Evolutionary conservation across 2,113 vertebrate species (phyloP), one percentile per base, ranked within the genome.

Genomic region (Rhinogobius similis): DNA sequence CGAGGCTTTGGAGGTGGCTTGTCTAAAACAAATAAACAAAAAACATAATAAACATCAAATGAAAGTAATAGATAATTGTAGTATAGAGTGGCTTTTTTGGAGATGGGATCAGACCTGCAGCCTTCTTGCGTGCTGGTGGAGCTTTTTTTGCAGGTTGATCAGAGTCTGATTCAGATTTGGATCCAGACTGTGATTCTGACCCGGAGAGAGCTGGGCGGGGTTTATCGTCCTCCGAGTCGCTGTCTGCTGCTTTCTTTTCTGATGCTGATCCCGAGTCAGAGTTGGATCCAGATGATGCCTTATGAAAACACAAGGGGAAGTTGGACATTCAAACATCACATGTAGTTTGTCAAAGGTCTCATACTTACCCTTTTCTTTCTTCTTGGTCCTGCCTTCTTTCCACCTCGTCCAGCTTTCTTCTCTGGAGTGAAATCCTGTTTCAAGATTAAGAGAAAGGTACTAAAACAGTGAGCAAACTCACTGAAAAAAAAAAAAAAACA

Each of bases 401-500:
- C 94, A 65, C 68, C 92, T 87, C 86, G 94, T 80, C 87, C 87
- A 14, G 73, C 89, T 84, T 98, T 98, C 90, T 97, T 98, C 82
- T 97, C 96, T 0, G 96, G 97, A 62, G 95, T 97, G 82, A 98
- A 98, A 77, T 98, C 97, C 97, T 98, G 62, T 1, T 44, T 55
- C 6, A 56, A 50, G 68, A 72, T 67, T 24, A 71, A 56, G 62
- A 55, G 11, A 5, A 1, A 13, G 4, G 21, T 3, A 11, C 20
- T 21, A 11, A 10, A 12, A 21, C 27, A n/a, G 23, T 56, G 10
- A 56, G 3, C 24, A n/a, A 38, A 50, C 21, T 21, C 5, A 5
- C 8, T 9, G 38, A 39, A 20, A 48, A 48, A 9, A 20, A 5
- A 20, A 21, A 36, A 36, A 61, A 29, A n/a, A 61, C 5, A 21